These are phyloP conservation scores for Diadophis punctatus DNA, from an alignment of 2,113 vertebrate genomes.

Conservation along the genomic window DNA sequence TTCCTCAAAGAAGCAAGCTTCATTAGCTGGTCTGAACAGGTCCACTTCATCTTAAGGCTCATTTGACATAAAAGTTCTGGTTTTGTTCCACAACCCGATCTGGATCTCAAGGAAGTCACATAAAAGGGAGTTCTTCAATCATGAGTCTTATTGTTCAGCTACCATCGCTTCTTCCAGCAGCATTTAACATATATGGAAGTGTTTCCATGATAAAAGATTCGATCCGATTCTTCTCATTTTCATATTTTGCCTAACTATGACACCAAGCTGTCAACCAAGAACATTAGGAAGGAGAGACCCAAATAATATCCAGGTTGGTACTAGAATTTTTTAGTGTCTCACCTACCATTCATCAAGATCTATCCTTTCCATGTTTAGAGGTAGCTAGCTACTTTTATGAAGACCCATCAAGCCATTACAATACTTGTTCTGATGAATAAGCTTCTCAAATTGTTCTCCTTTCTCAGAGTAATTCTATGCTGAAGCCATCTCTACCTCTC, in stretches of 20 bases:
- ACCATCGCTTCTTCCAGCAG: background rate
- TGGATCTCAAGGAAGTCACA: background rate
- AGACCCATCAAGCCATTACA: background rate
- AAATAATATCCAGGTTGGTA: background rate
- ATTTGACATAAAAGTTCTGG: background rate
- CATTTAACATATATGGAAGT: background rate
- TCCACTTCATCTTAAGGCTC: background rate
- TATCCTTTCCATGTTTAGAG: background rate
- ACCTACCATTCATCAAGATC: background rate
- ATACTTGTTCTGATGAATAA: background rate
- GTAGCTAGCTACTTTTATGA: background rate
- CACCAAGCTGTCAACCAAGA: background rate
- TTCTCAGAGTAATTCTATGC: background rate
- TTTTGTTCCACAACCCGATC: background rate
- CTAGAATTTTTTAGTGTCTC: background rate
- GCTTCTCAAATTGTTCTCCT: background rate
- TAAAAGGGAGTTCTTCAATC: background rate
- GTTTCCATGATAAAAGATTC: background rate
- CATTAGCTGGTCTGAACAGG: background rate
- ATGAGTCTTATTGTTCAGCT: background rate
- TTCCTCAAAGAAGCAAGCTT: no score
- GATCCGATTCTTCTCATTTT: background rate
- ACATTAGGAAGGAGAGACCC: background rate
- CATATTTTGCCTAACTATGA: background rate
- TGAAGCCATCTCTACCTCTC: background rate